phyloP scores from a whole-genome alignment of 2,888 invertebrate genomes.

The Lycocerus yunnanus region DNA sequence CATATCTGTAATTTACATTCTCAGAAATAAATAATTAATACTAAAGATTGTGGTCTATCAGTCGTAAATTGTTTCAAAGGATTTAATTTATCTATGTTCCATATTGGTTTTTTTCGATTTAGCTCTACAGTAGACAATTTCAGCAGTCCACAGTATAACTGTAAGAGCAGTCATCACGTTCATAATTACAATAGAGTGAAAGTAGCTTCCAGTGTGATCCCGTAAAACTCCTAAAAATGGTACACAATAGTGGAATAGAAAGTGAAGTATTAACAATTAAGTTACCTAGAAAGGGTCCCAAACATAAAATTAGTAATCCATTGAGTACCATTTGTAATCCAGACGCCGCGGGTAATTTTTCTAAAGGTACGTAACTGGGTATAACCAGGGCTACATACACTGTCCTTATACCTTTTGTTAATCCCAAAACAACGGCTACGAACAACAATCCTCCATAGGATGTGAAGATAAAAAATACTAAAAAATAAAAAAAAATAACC shows the following conservation, averaged over 20 bases:
- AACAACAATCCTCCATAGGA: slow-evolving; percentile 50
- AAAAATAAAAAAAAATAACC: slow-evolving; percentile 39
- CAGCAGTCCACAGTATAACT: slow-evolving; percentile 64
- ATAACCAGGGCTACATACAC: slow-evolving; percentile 72
- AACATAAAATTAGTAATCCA: slow-evolving; percentile 63
- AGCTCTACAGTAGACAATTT: slow-evolving; percentile 40
- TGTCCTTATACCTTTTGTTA: slow-evolving; percentile 71
- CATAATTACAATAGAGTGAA: slow-evolving; percentile 62
- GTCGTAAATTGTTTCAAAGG: neutral
- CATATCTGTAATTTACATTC: neutral
- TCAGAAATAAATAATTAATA: neutral
- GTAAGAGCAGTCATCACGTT: slow-evolving; percentile 66
- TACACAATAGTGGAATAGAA: neutral
- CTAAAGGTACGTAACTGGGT: slow-evolving; percentile 70
- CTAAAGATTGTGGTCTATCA: neutral
- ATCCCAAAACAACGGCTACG: slow-evolving; percentile 65
- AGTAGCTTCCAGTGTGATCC: slow-evolving; percentile 65
- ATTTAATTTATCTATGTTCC: neutral
- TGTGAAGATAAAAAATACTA: slow-evolving; percentile 52
- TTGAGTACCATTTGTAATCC: slow-evolving; percentile 74
- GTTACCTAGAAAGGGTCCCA: slow-evolving; percentile 68
- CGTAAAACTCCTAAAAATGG: slow-evolving; percentile 65
- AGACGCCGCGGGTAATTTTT: slow-evolving; percentile 68
- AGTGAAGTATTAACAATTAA: neutral
- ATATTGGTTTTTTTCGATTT: neutral